phyloP scores from a whole-genome alignment of 2,888 invertebrate species.

The Vesta saturnalis region DNA sequence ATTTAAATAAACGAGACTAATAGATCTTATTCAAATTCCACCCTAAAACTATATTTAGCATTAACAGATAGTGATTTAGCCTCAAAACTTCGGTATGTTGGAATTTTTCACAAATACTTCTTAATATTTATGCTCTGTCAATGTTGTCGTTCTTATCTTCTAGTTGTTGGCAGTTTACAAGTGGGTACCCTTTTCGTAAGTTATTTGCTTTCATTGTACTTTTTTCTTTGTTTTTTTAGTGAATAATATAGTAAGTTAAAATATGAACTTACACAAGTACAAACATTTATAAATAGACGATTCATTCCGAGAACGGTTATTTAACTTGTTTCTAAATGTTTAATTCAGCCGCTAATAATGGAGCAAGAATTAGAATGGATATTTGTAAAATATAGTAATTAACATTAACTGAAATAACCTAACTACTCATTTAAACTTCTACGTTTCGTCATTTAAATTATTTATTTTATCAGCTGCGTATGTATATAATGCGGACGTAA shows the following conservation, averaged over 20 bases:
- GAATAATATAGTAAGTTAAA: background rate
- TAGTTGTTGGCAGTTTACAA: slow-evolving; percentile 31
- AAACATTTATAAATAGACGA: background rate
- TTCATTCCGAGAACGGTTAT: slow-evolving; percentile 12
- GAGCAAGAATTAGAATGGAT: slow-evolving; percentile 11
- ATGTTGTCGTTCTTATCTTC: slow-evolving; percentile 33
- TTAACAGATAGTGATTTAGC: slow-evolving; percentile 40
- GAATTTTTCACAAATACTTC: slow-evolving; percentile 42
- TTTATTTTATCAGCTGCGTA: too few relatives aligned
- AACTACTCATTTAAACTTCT: too few relatives aligned
- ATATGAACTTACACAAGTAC: background rate
- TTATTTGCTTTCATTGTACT: background rate
- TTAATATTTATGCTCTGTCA: slow-evolving; percentile 41
- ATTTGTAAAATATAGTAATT: slow-evolving; percentile 15
- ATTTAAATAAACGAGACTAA: slow-evolving; percentile 40
- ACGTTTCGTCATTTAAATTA: too few relatives aligned
- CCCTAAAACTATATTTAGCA: slow-evolving; percentile 42
- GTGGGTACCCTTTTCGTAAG: slow-evolving; percentile 12
- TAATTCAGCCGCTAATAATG: slow-evolving; percentile 19
- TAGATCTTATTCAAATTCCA: slow-evolving; percentile 42
- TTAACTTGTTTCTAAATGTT: slow-evolving; percentile 27
- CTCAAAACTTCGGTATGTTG: slow-evolving; percentile 35
- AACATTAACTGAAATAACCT: background rate
- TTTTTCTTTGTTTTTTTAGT: background rate
- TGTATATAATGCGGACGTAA: too few relatives aligned